Evolutionary conservation across 2,797 vertebrate species (phyloP).

Genomic region (Holocentrus rufus): DNA sequence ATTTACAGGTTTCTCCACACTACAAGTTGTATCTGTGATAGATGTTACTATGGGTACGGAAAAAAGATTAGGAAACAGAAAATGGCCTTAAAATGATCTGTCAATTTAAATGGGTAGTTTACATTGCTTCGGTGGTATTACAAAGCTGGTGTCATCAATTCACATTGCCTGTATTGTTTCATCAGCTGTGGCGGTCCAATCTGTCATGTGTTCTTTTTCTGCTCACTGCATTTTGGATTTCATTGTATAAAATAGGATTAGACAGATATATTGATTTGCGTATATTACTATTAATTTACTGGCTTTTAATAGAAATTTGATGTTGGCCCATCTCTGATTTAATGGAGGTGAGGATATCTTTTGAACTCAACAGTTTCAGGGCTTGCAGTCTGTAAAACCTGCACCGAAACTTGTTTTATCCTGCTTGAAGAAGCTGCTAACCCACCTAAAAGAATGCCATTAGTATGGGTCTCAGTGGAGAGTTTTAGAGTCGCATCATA

Average conservation of each 20-base stretch:
- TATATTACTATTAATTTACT: too few species aligned
- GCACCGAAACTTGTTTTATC: neutral
- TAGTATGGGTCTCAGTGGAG: neutral
- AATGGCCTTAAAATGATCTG: neutral
- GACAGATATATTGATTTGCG: too few species aligned
- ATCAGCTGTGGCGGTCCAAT: neutral
- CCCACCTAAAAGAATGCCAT: constrained; percentile 14
- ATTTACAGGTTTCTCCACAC: constrained; percentile 39
- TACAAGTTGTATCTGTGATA: constrained; percentile 35
- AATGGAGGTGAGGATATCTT: neutral
- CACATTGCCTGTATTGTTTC: neutral
- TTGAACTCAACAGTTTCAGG: too few species aligned
- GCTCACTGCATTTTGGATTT: neutral
- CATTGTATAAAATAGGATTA: neutral
- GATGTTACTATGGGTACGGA: constrained; percentile 23
- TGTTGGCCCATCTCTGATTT: neutral
- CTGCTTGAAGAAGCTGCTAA: neutral
- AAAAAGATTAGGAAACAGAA: neutral
- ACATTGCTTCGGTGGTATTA: neutral
- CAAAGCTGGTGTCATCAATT: neutral
- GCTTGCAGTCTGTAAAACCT: neutral
- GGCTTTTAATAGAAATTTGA: too few species aligned
- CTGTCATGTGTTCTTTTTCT: constrained; percentile 6
- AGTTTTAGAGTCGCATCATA: neutral
- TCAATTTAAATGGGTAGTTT: neutral